These are phyloP conservation scores for Andricus quercusramuli DNA, from an alignment of 2,888 invertebrate genomes.

Conservation along the genomic window DNA sequence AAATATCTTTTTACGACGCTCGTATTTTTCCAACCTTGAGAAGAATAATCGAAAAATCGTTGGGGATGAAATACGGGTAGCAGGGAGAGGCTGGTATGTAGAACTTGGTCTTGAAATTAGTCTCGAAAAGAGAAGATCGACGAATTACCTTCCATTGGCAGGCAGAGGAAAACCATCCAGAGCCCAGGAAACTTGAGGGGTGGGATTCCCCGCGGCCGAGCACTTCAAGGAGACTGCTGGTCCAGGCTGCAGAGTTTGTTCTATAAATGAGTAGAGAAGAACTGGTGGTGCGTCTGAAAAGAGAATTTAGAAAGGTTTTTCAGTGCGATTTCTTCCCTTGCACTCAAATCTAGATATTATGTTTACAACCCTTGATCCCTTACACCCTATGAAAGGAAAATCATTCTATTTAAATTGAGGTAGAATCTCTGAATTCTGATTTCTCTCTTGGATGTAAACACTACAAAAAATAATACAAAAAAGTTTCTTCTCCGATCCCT, in stretches of 20 bases:
- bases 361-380: neutral
- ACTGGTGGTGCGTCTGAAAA: slow-evolving; percentile 87
- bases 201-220: slow-evolving; percentile 88
- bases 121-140: slow-evolving; percentile 5
- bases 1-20: slow-evolving; percentile 45
- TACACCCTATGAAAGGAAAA: neutral
- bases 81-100: neutral
- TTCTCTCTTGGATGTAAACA: no score
- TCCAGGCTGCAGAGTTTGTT: slow-evolving; percentile 88
- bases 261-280: slow-evolving; percentile 87
- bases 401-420: neutral
- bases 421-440: neutral
- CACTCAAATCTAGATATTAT: neutral
- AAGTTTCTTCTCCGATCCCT: no score
- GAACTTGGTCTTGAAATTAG: slow-evolving; percentile 22
- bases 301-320: slow-evolving; percentile 22
- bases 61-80: neutral
- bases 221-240: slow-evolving; percentile 89
- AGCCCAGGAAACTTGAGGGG: slow-evolving; percentile 88
- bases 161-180: slow-evolving; percentile 87
- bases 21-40: slow-evolving; percentile 46
- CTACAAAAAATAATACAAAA: no score
- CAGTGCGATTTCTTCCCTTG: slow-evolving; percentile 16
- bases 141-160: slow-evolving; percentile 79
- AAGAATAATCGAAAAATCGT: slow-evolving; percentile 43